These are phyloP conservation scores for Paracanthobrama guichenoti DNA, from an alignment of 2,113 vertebrate species.

Conservation along the genomic window DNA sequence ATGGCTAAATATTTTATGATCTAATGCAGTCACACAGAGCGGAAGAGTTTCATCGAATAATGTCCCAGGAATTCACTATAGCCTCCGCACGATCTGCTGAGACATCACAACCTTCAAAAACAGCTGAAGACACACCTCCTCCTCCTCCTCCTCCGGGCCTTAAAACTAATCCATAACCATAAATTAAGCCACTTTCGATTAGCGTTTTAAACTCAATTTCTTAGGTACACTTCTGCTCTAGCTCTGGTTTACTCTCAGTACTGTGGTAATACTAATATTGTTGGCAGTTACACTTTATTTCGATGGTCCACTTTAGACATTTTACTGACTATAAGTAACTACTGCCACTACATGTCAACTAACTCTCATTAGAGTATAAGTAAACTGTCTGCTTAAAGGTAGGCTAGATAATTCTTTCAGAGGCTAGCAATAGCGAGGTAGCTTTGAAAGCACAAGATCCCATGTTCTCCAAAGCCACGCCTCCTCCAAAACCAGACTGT, in stretches of 20 bases:
- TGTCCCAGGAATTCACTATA: not conserved
- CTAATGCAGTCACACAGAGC: conserved; percentile 6
- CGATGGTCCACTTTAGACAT: no score
- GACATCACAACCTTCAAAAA: conserved; percentile 22
- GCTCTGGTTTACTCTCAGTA: not conserved
- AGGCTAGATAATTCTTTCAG: no score
- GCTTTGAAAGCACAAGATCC: no score
- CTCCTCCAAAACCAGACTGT: no score
- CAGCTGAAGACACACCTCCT: not conserved
- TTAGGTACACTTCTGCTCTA: not conserved
- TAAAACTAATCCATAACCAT: conserved; percentile 22
- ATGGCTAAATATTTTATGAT: not conserved
- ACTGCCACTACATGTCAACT: no score
- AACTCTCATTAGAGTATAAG: no score
- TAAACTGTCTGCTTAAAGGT: no score
- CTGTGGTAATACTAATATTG: no score
- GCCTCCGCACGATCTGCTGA: conserved; percentile 4
- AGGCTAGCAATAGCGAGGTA: no score
- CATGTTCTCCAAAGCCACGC: no score
- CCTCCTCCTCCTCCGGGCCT: not conserved
- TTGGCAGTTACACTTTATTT: no score
- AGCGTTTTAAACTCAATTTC: not conserved
- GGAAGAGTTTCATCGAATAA: not conserved
- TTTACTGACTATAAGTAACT: no score
- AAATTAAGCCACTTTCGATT: conserved; percentile 14